A percentile compares a stretch with the other conserved stretches of the same genome.
These are phyloP conservation scores for Cyanoliseus patagonus DNA, from an alignment of 2,113 vertebrate species.

Conservation along the genomic window DNA sequence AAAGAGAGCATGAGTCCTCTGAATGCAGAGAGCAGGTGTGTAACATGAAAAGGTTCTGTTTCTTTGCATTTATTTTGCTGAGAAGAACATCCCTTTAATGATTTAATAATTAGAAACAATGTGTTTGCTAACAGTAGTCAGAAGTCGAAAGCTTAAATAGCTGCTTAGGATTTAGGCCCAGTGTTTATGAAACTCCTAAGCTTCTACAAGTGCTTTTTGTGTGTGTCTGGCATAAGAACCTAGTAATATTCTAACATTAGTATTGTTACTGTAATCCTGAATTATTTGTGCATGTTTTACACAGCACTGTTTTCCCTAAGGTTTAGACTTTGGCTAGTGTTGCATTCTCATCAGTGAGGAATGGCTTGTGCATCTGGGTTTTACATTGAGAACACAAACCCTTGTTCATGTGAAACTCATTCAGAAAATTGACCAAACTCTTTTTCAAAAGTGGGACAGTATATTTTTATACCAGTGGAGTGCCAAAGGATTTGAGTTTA, in stretches of 20 bases:
- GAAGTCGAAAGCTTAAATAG: neutral
- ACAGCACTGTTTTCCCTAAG: neutral
- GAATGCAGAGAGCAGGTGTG: rapidly evolving
- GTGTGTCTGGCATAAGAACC: neutral
- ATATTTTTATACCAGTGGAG: neutral
- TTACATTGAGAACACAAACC: neutral
- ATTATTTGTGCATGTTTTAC: neutral
- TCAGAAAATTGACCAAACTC: constrained; percentile 38
- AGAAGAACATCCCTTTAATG: neutral
- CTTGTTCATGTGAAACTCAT: constrained; percentile 13
- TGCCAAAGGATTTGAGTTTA: constrained; percentile 4
- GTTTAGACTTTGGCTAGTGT: neutral
- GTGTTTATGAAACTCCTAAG: neutral
- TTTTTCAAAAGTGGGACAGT: neutral
- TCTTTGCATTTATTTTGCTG: neutral
- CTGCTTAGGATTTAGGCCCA: neutral
- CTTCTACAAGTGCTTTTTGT: neutral
- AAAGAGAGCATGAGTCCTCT: neutral
- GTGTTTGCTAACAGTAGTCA: neutral
- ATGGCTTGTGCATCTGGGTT: constrained; percentile 1
- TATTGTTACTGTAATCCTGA: neutral
- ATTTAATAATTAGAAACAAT: neutral
- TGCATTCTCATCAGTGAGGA: neutral
- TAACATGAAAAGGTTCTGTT: neutral
- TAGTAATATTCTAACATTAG: neutral